These are phyloP conservation scores for Erebia aethiops DNA, from an alignment of 2,888 invertebrate species.

Conservation along the genomic window DNA sequence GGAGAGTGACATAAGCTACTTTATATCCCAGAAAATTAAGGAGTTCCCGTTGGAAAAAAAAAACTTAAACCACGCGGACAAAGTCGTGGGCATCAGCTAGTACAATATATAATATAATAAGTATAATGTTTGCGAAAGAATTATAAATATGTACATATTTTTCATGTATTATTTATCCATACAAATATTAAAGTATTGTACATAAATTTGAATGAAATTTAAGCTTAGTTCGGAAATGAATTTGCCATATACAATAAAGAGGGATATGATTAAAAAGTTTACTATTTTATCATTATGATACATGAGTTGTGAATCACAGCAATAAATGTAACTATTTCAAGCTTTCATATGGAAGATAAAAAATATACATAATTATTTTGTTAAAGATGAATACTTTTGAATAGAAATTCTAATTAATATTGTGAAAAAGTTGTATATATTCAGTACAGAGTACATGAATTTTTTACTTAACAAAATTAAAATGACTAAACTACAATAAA, in stretches of 20 bases:
- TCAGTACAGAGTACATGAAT: slow-evolving; percentile 5
- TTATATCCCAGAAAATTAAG: no score
- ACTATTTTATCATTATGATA: not conserved
- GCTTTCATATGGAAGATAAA: not conserved
- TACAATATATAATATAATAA: no score
- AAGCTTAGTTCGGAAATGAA: not conserved
- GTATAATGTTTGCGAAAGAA: not conserved
- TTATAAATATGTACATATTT: not conserved
- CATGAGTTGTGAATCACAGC: not conserved
- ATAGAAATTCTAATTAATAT: not conserved
- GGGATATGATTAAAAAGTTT: slow-evolving; percentile 2
- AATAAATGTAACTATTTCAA: not conserved
- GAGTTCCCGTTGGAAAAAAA: no score
- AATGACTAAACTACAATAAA: not conserved
- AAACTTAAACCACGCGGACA: no score
- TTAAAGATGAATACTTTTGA: not conserved
- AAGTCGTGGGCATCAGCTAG: no score
- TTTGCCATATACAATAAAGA: not conserved
- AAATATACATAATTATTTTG: not conserved
- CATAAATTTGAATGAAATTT: not conserved
- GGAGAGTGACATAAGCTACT: no score
- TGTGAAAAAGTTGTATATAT: not conserved
- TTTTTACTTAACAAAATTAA: not conserved
- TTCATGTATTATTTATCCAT: not conserved
- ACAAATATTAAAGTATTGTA: not conserved